Evolutionary conservation across 2,113 vertebrate species (phyloP).

Genomic region (Falcunculus frontatus): DNA sequence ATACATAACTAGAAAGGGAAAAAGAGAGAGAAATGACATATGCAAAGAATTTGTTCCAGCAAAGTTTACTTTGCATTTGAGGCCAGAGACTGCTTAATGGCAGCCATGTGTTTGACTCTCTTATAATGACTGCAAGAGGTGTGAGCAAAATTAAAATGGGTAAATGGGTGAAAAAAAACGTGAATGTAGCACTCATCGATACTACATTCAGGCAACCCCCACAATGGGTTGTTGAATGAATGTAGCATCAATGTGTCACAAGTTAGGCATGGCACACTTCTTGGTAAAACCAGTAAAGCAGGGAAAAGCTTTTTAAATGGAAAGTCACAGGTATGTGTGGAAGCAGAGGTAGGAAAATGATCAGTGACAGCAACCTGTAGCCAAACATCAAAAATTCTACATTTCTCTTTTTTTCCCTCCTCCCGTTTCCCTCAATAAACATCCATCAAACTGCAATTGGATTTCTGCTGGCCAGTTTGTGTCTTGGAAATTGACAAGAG

Average conservation of each 20-base stretch:
- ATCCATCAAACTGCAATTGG: conserved; percentile 1
- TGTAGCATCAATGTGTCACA: background rate
- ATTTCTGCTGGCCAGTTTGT: conserved; percentile 31
- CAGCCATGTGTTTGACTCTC: background rate
- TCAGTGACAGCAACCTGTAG: background rate
- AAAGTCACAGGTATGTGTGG: background rate
- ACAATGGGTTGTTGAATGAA: background rate
- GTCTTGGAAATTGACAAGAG: background rate
- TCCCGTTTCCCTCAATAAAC: background rate
- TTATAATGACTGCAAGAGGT: background rate
- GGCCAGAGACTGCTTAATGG: background rate
- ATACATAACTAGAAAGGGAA: background rate
- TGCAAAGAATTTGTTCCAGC: background rate
- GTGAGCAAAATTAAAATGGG: background rate
- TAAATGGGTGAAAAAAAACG: background rate
- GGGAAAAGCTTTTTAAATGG: background rate
- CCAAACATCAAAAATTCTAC: background rate
- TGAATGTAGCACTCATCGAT: background rate
- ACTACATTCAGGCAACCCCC: background rate
- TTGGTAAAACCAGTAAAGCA: background rate
- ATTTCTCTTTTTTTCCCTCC: background rate
- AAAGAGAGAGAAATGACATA: background rate
- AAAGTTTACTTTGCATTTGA: background rate
- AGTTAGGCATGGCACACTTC: background rate
- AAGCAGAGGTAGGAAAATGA: background rate